phyloP scores from a whole-genome alignment of 2,797 vertebrate genomes.

The Rhynchotus rufescens region DNA sequence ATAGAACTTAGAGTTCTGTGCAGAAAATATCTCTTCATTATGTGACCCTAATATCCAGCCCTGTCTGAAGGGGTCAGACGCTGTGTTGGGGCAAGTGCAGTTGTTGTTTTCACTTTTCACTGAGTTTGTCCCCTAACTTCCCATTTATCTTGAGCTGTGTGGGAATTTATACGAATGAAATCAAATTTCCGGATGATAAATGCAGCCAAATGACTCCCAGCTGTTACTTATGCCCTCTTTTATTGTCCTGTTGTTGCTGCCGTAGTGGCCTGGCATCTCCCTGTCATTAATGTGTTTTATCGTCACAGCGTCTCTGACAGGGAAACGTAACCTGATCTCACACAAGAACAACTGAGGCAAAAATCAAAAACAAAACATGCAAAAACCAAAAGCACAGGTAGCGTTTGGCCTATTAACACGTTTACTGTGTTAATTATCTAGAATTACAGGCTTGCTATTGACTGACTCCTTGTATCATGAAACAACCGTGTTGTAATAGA shows the following conservation, averaged over 20 bases:
- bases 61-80: not conserved
- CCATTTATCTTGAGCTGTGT: accelerated
- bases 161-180: not conserved
- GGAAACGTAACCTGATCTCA: not conserved
- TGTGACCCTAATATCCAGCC: not conserved
- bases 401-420: too few relatives aligned
- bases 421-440: not conserved
- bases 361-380: not conserved
- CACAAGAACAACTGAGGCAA: not conserved
- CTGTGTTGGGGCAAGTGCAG: too few relatives aligned
- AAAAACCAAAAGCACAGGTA: accelerated
- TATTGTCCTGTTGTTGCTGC: too few relatives aligned
- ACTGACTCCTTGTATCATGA: not conserved
- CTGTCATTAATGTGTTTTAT: not conserved
- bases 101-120: accelerated
- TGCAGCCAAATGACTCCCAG: not conserved
- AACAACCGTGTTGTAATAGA: accelerated
- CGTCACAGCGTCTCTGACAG: not conserved
- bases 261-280: not conserved
- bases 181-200: not conserved
- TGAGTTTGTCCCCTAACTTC: not conserved
- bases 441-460: not conserved
- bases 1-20: not conserved
- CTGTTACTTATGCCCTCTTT: accelerated
- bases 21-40: not conserved